These are phyloP conservation scores for Rhinophrynus dorsalis DNA, from an alignment of 2,797 vertebrate species.

Conservation along the genomic window DNA sequence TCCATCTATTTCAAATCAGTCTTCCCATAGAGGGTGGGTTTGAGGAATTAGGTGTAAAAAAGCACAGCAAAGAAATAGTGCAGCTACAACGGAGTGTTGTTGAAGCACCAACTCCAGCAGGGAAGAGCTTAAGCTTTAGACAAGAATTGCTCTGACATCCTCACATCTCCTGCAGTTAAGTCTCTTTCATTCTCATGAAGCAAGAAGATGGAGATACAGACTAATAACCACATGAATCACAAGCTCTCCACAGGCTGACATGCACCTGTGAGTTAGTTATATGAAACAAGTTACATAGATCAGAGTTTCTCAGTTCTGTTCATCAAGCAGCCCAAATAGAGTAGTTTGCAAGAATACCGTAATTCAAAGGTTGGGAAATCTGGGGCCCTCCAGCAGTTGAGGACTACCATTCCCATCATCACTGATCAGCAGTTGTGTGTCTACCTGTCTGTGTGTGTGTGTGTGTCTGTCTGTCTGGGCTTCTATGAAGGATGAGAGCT, in stretches of 20 bases:
- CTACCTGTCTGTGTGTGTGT: no score
- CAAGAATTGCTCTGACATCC: constrained; percentile 6
- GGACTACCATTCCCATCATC: no score
- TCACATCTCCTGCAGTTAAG: not conserved
- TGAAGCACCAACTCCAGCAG: constrained; percentile 28
- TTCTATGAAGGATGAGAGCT: no score
- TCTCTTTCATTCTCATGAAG: constrained; percentile 6
- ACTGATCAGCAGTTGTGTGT: no score
- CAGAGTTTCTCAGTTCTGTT: not conserved
- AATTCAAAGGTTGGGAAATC: no score
- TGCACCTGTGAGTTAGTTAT: not conserved
- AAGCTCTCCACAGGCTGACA: not conserved
- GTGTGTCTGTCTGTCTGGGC: no score
- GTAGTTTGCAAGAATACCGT: no score
- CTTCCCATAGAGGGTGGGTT: no score
- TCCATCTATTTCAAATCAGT: no score
- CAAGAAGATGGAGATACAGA: not conserved
- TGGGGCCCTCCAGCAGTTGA: no score
- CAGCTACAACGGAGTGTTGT: constrained; percentile 4
- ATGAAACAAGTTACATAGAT: not conserved
- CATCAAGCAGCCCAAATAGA: no score
- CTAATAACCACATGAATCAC: constrained; percentile 12
- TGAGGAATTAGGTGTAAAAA: no score
- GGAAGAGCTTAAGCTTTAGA: constrained; percentile 20
- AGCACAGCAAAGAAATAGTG: not conserved